Evolutionary conservation across 2,113 vertebrate genomes (phyloP), one percentile per base, ranked within the genome.

Genomic region (Ameiurus melas): DNA sequence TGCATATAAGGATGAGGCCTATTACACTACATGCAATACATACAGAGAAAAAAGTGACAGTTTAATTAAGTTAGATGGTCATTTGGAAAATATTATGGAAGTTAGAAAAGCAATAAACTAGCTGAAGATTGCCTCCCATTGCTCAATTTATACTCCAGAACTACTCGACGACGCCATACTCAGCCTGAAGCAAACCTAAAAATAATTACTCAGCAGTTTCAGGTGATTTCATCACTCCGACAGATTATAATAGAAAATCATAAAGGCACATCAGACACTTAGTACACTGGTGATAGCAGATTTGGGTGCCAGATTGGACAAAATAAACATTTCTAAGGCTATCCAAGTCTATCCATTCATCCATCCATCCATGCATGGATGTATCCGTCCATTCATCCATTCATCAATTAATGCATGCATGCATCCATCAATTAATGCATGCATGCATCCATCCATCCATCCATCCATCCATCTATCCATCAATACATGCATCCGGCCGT

Each of bases 11-110:
- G 39, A 62, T 62, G 43, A 78, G 33, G 25, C 51, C 71, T 86
- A 55, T 80, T 68, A 30, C 62, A 53, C 19, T 13, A 8, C 17
- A 14, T 53, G 22, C 17, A 33, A 78, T 60, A n/a, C n/a, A 77
- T 47, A 78, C 6, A 62, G 47, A 47, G 16, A 58, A 77, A 78
- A 85, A 64, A n/a, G 55, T 62, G 57, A 86, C 85, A 86, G 58
- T 58, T 85, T 85, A 53, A 80, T 80, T 86, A 30, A 81, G n/a
- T 86, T 79, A 86, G 36, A 80, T 79, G 27, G 39, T 27, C 39
- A 64, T 22, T 79, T 79, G 47, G n/a, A 81, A 79, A 68, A 39
- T 68, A 79, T 81, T 58, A 30, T 36, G 33, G 30, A 70, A 82
- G 78, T 58, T 78, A 66, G 73, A 64, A 86, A 55, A n/a, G 58